Percentiles rank a stretch among this genome's conserved stretches.
phyloP scores from a whole-genome alignment of 2,113 vertebrate genomes.

The Chiloscyllium plagiosum region DNA sequence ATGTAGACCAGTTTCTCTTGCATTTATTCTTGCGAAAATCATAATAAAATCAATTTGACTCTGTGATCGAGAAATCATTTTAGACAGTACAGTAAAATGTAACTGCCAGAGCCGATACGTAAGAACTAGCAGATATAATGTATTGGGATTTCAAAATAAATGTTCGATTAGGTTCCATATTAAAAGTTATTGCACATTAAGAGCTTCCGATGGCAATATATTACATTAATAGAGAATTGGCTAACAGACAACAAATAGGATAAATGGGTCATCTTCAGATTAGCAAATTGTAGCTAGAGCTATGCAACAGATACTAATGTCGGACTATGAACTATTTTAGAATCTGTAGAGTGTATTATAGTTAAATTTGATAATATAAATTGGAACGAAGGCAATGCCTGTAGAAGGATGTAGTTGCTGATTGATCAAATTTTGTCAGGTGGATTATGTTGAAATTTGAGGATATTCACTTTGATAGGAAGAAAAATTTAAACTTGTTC shows the following conservation, averaged over 20 bases:
- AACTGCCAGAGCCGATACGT: too few species aligned
- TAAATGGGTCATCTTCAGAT: not conserved
- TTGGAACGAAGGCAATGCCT: not conserved
- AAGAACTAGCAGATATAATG: too few species aligned
- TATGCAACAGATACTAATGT: not conserved
- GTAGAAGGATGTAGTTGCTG: not conserved
- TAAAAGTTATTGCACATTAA: not conserved
- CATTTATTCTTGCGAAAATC: too few species aligned
- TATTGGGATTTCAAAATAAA: too few species aligned
- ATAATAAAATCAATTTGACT: too few species aligned
- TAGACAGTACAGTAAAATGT: too few species aligned
- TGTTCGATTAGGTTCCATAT: too few species aligned
- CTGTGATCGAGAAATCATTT: too few species aligned
- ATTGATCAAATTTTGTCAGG: not conserved
- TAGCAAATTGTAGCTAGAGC: not conserved
- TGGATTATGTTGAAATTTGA: not conserved
- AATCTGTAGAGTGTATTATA: not conserved
- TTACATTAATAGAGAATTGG: not conserved
- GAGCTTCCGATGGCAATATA: not conserved
- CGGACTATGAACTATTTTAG: not conserved
- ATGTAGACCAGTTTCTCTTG: too few species aligned
- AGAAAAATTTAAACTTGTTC: not conserved
- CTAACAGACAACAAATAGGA: not conserved
- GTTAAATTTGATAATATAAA: not conserved
- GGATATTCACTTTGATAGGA: too few species aligned